These are phyloP conservation scores for Macropus fuliginosus DNA, from an alignment of 2,797 vertebrate genomes.

Conservation along the genomic window DNA sequence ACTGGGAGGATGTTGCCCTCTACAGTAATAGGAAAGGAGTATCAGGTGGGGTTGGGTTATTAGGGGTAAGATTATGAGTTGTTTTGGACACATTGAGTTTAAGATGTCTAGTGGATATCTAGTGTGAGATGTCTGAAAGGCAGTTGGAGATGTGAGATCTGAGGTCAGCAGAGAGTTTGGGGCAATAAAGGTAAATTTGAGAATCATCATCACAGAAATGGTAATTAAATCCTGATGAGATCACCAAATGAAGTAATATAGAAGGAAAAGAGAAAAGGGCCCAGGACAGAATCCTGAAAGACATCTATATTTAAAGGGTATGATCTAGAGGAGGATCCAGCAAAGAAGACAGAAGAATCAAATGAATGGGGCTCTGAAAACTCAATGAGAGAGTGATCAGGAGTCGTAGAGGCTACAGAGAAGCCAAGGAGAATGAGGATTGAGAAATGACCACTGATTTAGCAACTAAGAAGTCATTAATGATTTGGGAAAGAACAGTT, in stretches of 20 bases:
- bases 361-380: neutral
- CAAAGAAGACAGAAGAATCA: neutral
- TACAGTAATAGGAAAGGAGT: too few relatives aligned
- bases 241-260: neutral
- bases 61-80: neutral
- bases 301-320: neutral
- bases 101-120: neutral
- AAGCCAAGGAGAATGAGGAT: neutral
- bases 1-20: too few relatives aligned
- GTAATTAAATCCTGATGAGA: neutral
- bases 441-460: neutral
- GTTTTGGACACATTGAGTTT: neutral
- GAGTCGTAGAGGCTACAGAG: neutral
- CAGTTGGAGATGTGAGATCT: neutral
- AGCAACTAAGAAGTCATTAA: neutral
- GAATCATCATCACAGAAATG: neutral
- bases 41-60: neutral
- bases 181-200: neutral
- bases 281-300: neutral
- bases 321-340: neutral
- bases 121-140: neutral
- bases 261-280: neutral
- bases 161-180: neutral
- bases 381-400: neutral
- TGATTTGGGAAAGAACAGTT: neutral